These are phyloP conservation scores for Butastur rufipennis DNA, from an alignment of 2,113 vertebrate genomes.

Conservation along the genomic window DNA sequence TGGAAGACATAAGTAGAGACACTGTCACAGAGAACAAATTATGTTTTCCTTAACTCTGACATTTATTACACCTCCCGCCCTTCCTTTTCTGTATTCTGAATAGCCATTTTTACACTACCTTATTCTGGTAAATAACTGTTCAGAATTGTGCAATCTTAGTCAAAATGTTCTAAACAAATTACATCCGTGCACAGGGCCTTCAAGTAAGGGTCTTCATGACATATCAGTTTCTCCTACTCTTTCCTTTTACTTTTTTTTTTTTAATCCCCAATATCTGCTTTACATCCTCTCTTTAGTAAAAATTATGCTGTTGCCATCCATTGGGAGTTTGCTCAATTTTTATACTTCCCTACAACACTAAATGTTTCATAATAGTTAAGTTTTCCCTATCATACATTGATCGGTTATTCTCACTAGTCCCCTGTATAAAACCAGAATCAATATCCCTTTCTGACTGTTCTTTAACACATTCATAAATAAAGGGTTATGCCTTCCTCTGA, in stretches of 20 bases:
- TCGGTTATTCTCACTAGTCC: neutral
- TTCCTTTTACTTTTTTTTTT: neutral
- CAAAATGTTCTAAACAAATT: neutral
- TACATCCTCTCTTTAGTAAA: neutral
- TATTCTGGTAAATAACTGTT: neutral
- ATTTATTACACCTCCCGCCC: neutral
- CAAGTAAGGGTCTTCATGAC: neutral
- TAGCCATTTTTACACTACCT: neutral
- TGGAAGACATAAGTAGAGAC: neutral
- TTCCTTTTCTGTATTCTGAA: neutral
- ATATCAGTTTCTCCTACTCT: neutral
- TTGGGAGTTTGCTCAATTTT: neutral
- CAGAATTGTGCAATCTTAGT: neutral
- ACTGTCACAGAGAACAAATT: neutral
- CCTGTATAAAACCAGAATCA: neutral
- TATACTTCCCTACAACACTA: neutral
- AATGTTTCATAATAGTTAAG: neutral
- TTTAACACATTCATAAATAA: slow-evolving; percentile 12
- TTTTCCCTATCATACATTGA: neutral
- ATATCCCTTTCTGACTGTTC: neutral
- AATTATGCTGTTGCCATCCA: neutral
- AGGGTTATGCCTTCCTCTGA: neutral
- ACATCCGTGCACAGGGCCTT: neutral
- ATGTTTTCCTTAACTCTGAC: neutral
- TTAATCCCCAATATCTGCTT: neutral